A percentile compares a stretch with the other conserved stretches of the same genome.
These are phyloP conservation scores for Antheraea yamamai DNA, from an alignment of 2,888 invertebrate genomes.

Conservation along the genomic window DNA sequence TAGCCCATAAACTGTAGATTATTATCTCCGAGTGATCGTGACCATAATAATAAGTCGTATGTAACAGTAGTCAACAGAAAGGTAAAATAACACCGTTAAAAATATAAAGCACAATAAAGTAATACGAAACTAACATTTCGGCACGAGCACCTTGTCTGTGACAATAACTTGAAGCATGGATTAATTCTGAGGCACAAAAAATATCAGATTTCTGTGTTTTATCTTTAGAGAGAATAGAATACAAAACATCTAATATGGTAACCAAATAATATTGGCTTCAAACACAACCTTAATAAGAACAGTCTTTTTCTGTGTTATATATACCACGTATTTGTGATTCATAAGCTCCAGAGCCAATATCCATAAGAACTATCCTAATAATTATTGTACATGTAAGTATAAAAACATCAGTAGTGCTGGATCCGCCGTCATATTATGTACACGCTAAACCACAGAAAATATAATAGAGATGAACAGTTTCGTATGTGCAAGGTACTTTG, in stretches of 20 bases:
- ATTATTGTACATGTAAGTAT: not conserved
- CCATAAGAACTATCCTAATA: not conserved
- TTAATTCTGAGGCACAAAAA: slow-evolving; percentile 9
- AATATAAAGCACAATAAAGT: not conserved
- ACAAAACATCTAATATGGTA: not conserved
- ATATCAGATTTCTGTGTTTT: slow-evolving; percentile 21
- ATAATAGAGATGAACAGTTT: not conserved
- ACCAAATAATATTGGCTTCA: not conserved
- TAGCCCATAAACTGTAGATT: not conserved
- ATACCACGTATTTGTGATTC: not conserved
- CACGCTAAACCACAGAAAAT: not conserved
- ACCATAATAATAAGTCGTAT: not conserved
- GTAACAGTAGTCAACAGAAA: not conserved
- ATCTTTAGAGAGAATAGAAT: not conserved
- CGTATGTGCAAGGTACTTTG: not conserved
- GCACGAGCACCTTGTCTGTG: slow-evolving; percentile 19
- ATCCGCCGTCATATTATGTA: not conserved
- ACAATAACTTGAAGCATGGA: slow-evolving; percentile 31
- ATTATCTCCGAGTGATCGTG: not conserved
- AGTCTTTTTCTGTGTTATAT: not conserved
- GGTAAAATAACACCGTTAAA: not conserved
- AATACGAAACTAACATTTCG: slow-evolving; percentile 18
- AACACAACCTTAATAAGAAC: no score
- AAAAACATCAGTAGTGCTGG: not conserved
- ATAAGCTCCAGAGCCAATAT: not conserved